A percentile compares a stretch with the other conserved stretches of the same genome.
Evolutionary conservation across 2,888 invertebrate species (phyloP).

Genomic region (Melolontha melolontha): DNA sequence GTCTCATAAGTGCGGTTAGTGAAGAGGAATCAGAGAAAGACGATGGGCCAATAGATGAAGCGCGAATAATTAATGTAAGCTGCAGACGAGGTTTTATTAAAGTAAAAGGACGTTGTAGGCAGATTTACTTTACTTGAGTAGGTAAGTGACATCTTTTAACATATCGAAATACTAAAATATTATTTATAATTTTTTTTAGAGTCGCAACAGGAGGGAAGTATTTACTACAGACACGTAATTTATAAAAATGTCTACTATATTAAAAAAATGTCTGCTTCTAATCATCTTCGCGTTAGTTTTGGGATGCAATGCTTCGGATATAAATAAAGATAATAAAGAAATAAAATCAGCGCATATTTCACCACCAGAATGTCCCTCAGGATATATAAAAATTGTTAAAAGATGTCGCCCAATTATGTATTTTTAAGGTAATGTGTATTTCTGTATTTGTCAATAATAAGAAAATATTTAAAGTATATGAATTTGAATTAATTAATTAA

Average conservation of each 20-base stretch:
- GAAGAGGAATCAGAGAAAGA: not conserved
- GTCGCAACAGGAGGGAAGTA: not conserved
- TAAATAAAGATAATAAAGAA: slow-evolving; percentile 1
- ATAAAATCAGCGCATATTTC: slow-evolving; percentile 13
- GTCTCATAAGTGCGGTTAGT: not conserved
- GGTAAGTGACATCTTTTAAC: not conserved
- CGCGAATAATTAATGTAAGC: not conserved
- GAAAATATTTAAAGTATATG: too few relatives aligned
- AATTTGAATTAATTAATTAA: too few relatives aligned
- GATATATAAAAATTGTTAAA: slow-evolving; percentile 37
- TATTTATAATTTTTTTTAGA: not conserved
- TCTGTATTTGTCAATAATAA: too few relatives aligned
- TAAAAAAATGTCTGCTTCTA: not conserved
- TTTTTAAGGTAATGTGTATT: slow-evolving; percentile 27
- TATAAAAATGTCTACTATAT: slow-evolving; percentile 4
- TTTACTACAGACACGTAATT: not conserved
- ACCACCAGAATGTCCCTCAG: slow-evolving; percentile 33
- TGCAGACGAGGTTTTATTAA: slow-evolving; percentile 13
- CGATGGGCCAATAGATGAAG: not conserved
- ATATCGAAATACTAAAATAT: not conserved
- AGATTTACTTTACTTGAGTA: not conserved
- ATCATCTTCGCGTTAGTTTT: not conserved
- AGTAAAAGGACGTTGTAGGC: slow-evolving; percentile 15
- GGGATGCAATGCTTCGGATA: too few relatives aligned
- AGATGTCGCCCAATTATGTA: slow-evolving; percentile 38